Evolutionary conservation across 2,113 vertebrate species (phyloP).

Genomic region (Menura novaehollandiae): DNA sequence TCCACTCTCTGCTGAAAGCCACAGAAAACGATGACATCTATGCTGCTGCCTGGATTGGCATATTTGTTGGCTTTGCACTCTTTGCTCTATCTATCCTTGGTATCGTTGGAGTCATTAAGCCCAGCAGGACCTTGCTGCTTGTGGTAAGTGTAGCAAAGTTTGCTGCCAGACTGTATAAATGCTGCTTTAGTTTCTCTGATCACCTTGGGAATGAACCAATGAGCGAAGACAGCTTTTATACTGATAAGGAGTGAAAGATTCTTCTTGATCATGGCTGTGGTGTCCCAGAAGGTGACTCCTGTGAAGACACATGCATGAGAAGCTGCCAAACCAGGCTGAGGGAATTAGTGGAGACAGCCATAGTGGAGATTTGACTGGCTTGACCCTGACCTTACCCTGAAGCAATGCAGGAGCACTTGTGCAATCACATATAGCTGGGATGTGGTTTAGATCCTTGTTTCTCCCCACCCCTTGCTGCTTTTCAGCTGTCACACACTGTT

Average conservation of each 20-base stretch:
- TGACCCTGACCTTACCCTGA: not conserved
- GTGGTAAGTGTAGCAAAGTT: slow-evolving; percentile 64
- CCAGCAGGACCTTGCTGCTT: slow-evolving; percentile 69
- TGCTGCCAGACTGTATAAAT: not conserved
- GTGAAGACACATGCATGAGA: not conserved
- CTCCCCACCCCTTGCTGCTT: not conserved
- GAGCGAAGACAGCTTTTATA: not conserved
- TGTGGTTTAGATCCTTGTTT: not conserved
- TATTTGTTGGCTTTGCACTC: slow-evolving; percentile 78
- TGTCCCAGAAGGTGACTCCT: not conserved
- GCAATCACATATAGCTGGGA: not conserved
- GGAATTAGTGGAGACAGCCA: not conserved
- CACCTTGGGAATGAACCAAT: not conserved
- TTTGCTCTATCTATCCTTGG: slow-evolving; percentile 75
- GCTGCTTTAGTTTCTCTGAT: not conserved
- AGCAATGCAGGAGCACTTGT: not conserved
- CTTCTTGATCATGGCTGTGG: not conserved
- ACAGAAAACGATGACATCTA: slow-evolving; percentile 71
- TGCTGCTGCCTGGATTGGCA: slow-evolving; percentile 79
- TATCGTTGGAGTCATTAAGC: slow-evolving; percentile 70
- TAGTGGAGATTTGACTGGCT: not conserved
- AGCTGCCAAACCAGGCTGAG: not conserved
- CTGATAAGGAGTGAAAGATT: not conserved
- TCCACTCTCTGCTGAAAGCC: slow-evolving; percentile 72
- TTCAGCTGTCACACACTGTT: slow-evolving; percentile 30